Conservation (phyloP, 2,888 invertebrate genomes). For the Volucella inanis region DNA sequence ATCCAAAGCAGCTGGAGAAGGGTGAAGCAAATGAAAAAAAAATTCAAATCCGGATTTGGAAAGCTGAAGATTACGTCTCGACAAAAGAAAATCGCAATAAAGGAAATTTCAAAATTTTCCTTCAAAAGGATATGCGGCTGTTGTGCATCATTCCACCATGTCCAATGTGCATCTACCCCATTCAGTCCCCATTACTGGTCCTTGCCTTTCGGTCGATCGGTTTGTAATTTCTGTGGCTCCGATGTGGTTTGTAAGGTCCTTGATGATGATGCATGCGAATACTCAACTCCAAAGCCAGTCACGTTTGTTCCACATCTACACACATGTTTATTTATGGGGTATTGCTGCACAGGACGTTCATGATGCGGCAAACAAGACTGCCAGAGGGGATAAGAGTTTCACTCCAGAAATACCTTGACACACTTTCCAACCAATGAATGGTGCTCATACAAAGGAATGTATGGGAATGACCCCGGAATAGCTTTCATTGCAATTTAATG, state of each 20-base stretch:
- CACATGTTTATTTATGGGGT: no score
- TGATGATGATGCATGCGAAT: conserved; percentile 30
- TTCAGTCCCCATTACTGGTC: no score
- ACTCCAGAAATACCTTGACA: conserved; percentile 50
- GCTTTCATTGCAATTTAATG: conserved; percentile 67
- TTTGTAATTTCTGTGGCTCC: conserved; percentile 24
- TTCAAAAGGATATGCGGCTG: no score
- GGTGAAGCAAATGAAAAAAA: background rate
- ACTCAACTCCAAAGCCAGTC: background rate
- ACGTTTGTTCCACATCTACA: background rate
- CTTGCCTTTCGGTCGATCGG: background rate
- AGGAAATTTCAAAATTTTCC: background rate
- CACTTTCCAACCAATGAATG: conserved; percentile 23
- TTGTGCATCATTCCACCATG: no score
- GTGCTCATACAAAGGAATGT: no score
- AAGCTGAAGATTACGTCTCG: conserved; percentile 56
- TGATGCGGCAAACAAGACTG: no score
- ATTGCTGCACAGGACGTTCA: no score
- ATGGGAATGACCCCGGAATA: conserved; percentile 7
- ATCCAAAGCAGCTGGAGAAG: background rate
- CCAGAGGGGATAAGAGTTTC: conserved; percentile 10
- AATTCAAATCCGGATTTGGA: conserved; percentile 56
- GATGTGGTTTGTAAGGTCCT: conserved; percentile 5
- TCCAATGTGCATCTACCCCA: no score
- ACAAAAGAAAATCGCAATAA: conserved; percentile 11